Evolutionary conservation across 2,888 invertebrate species (phyloP), one percentile per base, ranked within the genome.

Genomic region (Lydus trimaculatus): DNA sequence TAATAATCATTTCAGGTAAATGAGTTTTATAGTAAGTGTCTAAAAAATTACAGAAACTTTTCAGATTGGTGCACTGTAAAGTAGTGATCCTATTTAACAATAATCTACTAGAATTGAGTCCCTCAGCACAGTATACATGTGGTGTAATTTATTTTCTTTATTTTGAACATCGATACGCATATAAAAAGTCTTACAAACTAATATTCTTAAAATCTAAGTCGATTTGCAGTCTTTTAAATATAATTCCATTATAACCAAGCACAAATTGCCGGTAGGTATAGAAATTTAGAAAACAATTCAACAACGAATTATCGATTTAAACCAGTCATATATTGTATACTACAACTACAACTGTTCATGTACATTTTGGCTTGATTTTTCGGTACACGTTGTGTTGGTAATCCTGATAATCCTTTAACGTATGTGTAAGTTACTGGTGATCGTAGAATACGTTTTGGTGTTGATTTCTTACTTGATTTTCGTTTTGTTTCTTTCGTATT

Each of bases 371-470:
- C 70, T 48, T 78, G 77, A 61, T 84, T 89, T 72, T 91, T 88
- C 0, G 94, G 94, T 25, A 94, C 91, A 79, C 94, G 88, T 82
- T 94, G 94, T 0, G 94, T 94, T 8, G 94, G 94, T 65, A 94
- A 85, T 11, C 94, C 94, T 9, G 94, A 94, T 73, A 94, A 88
- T 59, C 94, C 94, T 73, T 91, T 91, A 1, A 93, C 91, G 83
- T 94, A 95, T 9, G 92, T 93, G 83, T 94, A 94, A 0, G 91
- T 89, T 13, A 94, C 91, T 0, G 94, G 94, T 63, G 92, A 89
- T 48, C 95, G 88, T 9, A 94, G 87, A 72, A 95, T 94, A 76
- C 92, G 89, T 81, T 93, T 92, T 1, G 92, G 93, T 67, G 90
- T 89, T 43, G 86, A 85, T 79, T 90, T 91, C 76, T 90, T 90